phyloP scores from a whole-genome alignment of 2,113 vertebrate species.

The Cricetomys ansorgei region DNA sequence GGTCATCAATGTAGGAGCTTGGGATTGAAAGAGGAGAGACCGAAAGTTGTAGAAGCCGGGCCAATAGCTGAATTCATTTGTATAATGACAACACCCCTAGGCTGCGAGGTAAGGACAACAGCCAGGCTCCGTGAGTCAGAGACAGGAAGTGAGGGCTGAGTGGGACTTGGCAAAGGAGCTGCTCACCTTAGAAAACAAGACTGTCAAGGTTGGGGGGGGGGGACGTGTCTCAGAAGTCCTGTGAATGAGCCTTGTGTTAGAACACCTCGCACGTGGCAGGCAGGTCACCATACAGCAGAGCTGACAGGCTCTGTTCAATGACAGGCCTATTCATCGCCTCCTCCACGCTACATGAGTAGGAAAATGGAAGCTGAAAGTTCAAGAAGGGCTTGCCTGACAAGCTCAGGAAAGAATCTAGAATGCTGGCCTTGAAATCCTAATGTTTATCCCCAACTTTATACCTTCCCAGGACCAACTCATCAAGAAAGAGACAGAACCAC shows the following conservation, averaged over 20 bases:
- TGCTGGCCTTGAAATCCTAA: not conserved
- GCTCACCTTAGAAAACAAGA: not conserved
- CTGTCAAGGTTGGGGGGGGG: not conserved
- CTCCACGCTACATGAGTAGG: not conserved
- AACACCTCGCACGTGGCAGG: not conserved
- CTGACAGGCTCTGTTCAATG: not conserved
- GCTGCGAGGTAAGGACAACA: not conserved
- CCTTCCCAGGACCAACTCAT: not conserved
- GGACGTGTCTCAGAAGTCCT: not conserved
- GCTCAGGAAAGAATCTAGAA: not conserved
- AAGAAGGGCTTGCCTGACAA: not conserved
- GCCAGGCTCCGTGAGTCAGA: constrained; percentile 42
- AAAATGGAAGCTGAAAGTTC: not conserved
- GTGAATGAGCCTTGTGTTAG: not conserved
- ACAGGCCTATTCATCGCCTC: not conserved
- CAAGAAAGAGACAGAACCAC: constrained; percentile 23
- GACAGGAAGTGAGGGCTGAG: constrained; percentile 55
- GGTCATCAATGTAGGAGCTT: not conserved
- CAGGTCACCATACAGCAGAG: not conserved
- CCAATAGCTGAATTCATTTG: not conserved
- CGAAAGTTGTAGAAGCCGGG: not conserved
- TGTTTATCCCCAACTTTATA: not conserved
- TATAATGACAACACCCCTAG: not conserved
- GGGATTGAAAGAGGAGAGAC: not conserved
- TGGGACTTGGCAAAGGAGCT: constrained; percentile 32